Conservation (phyloP, 2,113 vertebrate species). For the Sphaerodactylus townsendi region DNA sequence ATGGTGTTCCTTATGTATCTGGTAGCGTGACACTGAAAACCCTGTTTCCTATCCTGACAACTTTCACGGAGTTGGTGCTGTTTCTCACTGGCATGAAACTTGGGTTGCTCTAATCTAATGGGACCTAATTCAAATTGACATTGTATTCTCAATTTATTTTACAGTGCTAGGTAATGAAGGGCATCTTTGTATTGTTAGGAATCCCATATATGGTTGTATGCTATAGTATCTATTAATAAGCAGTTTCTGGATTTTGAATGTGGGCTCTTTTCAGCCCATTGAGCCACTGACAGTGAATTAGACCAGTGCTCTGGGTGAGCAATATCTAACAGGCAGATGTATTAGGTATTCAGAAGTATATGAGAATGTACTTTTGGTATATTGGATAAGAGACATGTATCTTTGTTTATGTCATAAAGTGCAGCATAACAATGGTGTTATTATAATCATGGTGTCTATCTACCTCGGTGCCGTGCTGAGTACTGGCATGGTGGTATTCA, state of each 20-base stretch:
- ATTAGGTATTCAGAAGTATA: background rate
- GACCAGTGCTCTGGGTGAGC: background rate
- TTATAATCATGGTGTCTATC: no score
- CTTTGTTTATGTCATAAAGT: background rate
- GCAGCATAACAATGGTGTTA: background rate
- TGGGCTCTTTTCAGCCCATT: background rate
- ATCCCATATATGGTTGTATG: background rate
- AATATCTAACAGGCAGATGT: background rate
- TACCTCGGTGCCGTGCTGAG: no score
- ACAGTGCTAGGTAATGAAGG: background rate
- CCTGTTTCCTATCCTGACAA: background rate
- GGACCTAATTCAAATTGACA: conserved; percentile 22
- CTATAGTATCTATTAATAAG: background rate
- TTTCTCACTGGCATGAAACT: conserved; percentile 28
- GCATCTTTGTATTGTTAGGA: background rate
- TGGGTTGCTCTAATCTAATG: conserved; percentile 5
- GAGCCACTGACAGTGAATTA: background rate
- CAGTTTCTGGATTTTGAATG: background rate
- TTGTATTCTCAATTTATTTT: conserved; percentile 45
- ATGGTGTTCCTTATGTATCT: conserved; percentile 22
- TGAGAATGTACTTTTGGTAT: background rate
- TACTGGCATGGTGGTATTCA: no score
- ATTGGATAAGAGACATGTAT: background rate
- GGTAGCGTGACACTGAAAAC: conserved; percentile 25
- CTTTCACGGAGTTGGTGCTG: conserved; percentile 31